phyloP scores from a whole-genome alignment of 2,888 invertebrate species.

The Fragum sueziense region DNA sequence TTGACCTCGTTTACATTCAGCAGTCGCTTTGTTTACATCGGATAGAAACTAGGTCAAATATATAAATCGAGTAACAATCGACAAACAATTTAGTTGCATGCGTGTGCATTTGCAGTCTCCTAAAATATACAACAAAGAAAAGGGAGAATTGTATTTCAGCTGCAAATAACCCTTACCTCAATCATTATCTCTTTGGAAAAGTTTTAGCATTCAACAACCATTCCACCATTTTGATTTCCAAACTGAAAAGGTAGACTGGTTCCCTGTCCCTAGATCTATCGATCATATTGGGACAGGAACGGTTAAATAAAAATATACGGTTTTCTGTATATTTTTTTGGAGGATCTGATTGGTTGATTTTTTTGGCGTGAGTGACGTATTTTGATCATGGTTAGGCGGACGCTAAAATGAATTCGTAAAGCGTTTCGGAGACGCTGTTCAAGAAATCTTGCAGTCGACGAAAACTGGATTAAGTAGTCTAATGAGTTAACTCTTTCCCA shows the following conservation, averaged over 20 bases:
- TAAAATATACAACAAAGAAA: not conserved
- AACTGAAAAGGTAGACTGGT: constrained; percentile 44
- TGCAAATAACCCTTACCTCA: constrained; percentile 39
- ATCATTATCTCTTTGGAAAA: constrained; percentile 35
- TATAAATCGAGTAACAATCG: constrained; percentile 31
- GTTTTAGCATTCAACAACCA: constrained; percentile 16
- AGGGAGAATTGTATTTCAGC: constrained; percentile 21
- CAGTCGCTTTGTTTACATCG: constrained; percentile 62
- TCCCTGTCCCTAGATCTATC: too few species aligned
- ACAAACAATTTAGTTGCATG: not conserved
- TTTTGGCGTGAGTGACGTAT: too few species aligned
- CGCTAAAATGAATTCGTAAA: too few species aligned
- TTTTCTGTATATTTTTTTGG: too few species aligned
- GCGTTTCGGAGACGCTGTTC: too few species aligned
- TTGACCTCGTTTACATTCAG: constrained; percentile 53
- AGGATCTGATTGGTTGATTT: too few species aligned
- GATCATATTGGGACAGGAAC: too few species aligned
- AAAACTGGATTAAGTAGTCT: too few species aligned
- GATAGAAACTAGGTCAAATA: constrained; percentile 54
- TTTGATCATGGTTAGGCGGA: too few species aligned
- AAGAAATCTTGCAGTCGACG: too few species aligned
- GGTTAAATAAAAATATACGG: too few species aligned
- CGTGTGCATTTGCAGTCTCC: not conserved
- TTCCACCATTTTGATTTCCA: constrained; percentile 55
- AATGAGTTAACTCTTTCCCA: too few species aligned